These are phyloP conservation scores for Sepioteuthis lessoniana DNA, from an alignment of 2,888 invertebrate species.

Conservation along the genomic window DNA sequence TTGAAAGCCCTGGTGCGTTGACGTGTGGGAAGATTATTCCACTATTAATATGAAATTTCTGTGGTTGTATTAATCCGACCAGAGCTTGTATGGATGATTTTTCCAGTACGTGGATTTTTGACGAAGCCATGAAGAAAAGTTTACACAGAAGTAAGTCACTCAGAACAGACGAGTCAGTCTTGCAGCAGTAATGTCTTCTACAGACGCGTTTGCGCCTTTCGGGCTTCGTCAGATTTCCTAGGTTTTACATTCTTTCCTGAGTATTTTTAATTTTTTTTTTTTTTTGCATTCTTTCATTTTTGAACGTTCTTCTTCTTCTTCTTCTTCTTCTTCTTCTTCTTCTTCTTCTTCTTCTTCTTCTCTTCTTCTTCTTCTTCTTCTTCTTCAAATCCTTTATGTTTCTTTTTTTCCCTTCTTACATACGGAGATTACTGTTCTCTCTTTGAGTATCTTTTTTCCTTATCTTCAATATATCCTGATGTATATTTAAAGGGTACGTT, in stretches of 20 bases:
- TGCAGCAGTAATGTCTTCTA: neutral
- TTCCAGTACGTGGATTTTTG: neutral
- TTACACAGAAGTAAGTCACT: slow-evolving; percentile 12
- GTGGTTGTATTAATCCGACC: slow-evolving; percentile 20
- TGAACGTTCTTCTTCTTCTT: neutral
- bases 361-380: neutral
- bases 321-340: neutral
- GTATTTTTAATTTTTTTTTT: neutral
- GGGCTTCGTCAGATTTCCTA: neutral
- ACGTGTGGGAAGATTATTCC: slow-evolving; percentile 4
- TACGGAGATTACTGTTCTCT: neutral
- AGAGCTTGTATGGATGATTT: slow-evolving; percentile 18
- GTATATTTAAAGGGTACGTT: neutral
- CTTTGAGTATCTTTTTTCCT: neutral
- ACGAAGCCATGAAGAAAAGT: neutral
- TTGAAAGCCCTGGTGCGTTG: slow-evolving; percentile 4
- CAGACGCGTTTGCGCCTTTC: neutral
- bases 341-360: neutral
- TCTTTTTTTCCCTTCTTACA: neutral
- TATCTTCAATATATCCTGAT: neutral
- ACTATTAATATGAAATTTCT: slow-evolving; percentile 16
- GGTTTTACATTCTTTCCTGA: neutral
- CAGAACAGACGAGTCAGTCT: neutral
- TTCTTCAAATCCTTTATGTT: neutral
- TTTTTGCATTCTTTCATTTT: neutral